Evolutionary conservation across 2,888 invertebrate genomes (phyloP).

Genomic region (Eupelmus urozonus): DNA sequence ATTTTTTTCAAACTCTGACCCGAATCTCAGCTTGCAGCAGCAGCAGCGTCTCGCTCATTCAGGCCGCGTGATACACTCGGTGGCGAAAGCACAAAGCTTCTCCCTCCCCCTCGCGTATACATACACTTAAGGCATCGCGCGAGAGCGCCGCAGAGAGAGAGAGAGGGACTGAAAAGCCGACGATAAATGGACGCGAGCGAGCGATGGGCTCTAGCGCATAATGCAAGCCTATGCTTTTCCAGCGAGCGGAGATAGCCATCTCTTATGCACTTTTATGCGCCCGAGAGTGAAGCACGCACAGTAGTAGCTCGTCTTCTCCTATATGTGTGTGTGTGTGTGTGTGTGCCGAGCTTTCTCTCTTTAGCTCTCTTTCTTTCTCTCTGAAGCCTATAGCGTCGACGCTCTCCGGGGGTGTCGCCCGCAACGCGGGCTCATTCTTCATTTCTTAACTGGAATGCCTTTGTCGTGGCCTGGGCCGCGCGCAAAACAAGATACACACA

Average conservation of each 20-base stretch:
- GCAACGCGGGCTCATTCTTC: constrained; percentile 53
- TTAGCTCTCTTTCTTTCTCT: neutral
- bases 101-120: constrained; percentile 5
- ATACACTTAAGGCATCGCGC: constrained; percentile 65
- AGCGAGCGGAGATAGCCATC: constrained; percentile 74
- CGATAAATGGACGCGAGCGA: constrained; percentile 69
- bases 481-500: constrained; percentile 26
- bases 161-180: constrained; percentile 68
- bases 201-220: constrained; percentile 63
- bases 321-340: neutral
- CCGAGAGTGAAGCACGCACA: constrained; percentile 60
- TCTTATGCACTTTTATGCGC: constrained; percentile 76
- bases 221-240: constrained; percentile 71
- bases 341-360: constrained; percentile 24
- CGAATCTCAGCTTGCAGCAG: no score
- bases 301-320: constrained; percentile 1
- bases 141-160: neutral
- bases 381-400: no score
- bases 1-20: constrained; percentile 54
- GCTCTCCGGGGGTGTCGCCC: constrained; percentile 12
- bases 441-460: constrained; percentile 58
- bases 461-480: constrained; percentile 42
- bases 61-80: constrained; percentile 62
- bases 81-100: constrained; percentile 69
- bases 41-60: constrained; percentile 62